Percentiles rank a stretch among this genome's conserved stretches.
Evolutionary conservation across 2,888 invertebrate species (phyloP).

Genomic region (Lathronympha strigana): DNA sequence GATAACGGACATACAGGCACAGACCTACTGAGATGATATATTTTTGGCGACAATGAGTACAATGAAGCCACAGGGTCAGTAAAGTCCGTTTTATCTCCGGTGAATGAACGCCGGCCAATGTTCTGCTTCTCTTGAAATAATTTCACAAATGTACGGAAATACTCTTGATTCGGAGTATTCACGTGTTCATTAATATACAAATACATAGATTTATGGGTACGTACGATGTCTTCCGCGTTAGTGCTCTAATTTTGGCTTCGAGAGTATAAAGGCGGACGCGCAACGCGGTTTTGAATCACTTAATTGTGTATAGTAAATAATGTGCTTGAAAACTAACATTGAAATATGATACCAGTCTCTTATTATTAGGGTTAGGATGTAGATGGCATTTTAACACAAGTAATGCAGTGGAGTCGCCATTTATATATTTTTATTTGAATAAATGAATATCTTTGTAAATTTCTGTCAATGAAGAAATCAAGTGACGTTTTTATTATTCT

Average conservation of each 20-base stretch:
- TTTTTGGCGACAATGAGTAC: conserved; percentile 24
- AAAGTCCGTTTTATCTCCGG: conserved; percentile 51
- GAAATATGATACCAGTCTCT: too few species aligned
- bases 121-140: conserved; percentile 56
- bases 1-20: neutral
- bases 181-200: conserved; percentile 24
- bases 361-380: too few species aligned
- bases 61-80: conserved; percentile 36
- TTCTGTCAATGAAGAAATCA: too few species aligned
- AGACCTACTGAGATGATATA: conserved; percentile 13
- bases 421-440: too few species aligned
- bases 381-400: too few species aligned
- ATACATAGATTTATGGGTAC: neutral
- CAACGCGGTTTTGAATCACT: too few species aligned
- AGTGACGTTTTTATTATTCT: too few species aligned
- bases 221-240: conserved; percentile 50
- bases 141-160: conserved; percentile 60
- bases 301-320: too few species aligned
- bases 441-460: too few species aligned
- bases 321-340: too few species aligned
- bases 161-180: conserved; percentile 51
- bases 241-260: conserved; percentile 45
- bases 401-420: too few species aligned
- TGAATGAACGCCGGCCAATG: conserved; percentile 57
- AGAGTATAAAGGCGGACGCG: neutral